Evolutionary conservation across 2,888 invertebrate genomes (phyloP), one percentile per base, ranked within the genome.

Genomic region (Stenotaenia linearis): DNA sequence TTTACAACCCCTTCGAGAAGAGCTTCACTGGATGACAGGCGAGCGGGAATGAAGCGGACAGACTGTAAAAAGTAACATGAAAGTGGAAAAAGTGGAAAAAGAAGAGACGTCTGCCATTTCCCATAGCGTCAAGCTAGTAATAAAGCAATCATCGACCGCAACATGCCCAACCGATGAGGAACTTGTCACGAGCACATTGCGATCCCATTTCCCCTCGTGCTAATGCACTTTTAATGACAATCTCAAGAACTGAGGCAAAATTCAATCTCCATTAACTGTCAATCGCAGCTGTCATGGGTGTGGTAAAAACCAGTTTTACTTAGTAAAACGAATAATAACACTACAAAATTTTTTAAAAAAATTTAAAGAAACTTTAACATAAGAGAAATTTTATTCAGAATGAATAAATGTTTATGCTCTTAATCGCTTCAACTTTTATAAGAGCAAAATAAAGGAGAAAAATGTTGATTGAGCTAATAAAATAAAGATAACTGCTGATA

Each of bases 201-300:
- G 75, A 75, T 35, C 32, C 37, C 75, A 37, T 75, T 75, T 37
- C 28, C 35, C 75, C 37, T 75, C 61, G 45, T 74, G 25, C 75
- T 75, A 75, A 75, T 75, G 75, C 75, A 75, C 75, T 75, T 75
- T 75, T 75, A 75, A 75, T 75, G 75, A 75, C 75, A 37, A 35
- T 35, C 37, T 35, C 75, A 37, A 75, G 75, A 35, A 35, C 37
- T 75, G 75, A 32, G 21, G 75, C n/a, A 75, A 75, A 75, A 75
- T 75, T 75, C 75, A 75, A 75, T 75, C 75, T 75, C 75, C 75
- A 75, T 75, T 75, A 75, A 75, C 32, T 75, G 75, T 75, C 75
- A 75, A 75, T 75, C 37, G 75, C 75, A 75, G 75, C 32, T 75
- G 61, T 61, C 61, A 61, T 61, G 61, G 61, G 61, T 61, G 61